Evolutionary conservation across 2,888 invertebrate species (phyloP).

Genomic region (Eupeodes latifasciatus): DNA sequence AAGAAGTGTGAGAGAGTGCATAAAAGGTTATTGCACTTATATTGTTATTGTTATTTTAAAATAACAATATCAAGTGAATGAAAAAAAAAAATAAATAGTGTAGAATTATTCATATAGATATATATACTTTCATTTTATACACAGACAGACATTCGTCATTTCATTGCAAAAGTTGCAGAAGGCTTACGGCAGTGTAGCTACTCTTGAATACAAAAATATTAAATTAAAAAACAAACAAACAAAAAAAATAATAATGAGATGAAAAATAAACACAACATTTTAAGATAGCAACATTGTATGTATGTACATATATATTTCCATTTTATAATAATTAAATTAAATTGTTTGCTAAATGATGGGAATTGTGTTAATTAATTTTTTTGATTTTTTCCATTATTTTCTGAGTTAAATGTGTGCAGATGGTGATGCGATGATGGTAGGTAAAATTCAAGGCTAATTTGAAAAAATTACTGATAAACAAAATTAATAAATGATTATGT

Average conservation of each 20-base stretch:
- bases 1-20: constrained; percentile 57
- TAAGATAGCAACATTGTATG: constrained; percentile 25
- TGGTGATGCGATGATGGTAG: not conserved
- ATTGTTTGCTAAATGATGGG: constrained; percentile 1
- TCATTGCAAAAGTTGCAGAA: too few species aligned
- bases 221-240: not conserved
- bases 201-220: not conserved
- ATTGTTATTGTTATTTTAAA: constrained; percentile 70
- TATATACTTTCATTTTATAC: not conserved
- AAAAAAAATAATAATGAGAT: constrained; percentile 4
- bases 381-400: not conserved
- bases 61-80: constrained; percentile 60
- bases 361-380: constrained; percentile 15
- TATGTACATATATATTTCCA: not conserved
- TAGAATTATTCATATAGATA: constrained; percentile 18
- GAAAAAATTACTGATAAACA: constrained; percentile 1
- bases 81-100: constrained; percentile 47
- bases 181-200: not conserved
- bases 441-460: not conserved
- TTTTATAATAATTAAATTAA: not conserved
- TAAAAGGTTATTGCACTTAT: constrained; percentile 74
- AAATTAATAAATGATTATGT: not conserved
- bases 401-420: not conserved
- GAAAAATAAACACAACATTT: constrained; percentile 16
- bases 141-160: not conserved